phyloP scores from a whole-genome alignment of 2,797 vertebrate genomes.

The Mormyrops boulengeri region DNA sequence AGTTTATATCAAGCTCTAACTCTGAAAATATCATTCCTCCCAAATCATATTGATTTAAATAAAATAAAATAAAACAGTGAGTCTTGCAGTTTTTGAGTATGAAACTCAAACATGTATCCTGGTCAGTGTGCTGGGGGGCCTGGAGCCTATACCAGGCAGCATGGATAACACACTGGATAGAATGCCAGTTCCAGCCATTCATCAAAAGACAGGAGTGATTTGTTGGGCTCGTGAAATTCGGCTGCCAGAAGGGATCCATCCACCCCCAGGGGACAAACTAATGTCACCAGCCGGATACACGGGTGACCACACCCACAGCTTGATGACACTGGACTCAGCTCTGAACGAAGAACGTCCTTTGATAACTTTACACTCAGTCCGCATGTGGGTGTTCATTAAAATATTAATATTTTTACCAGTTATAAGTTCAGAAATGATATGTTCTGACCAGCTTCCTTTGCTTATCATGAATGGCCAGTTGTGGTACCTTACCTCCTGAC shows the following conservation, averaged over 20 bases:
- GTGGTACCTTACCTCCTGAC: background rate
- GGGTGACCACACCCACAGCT: background rate
- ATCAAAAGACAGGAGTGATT: background rate
- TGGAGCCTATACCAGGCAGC: background rate
- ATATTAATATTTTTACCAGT: background rate
- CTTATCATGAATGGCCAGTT: background rate
- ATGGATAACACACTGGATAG: background rate
- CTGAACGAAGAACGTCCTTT: background rate
- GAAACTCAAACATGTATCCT: background rate
- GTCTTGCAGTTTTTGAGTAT: background rate
- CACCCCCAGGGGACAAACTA: background rate
- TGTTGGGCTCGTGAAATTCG: background rate
- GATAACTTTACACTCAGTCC: background rate
- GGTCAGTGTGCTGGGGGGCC: background rate
- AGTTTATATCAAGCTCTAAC: background rate
- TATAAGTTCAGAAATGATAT: background rate
- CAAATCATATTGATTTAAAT: background rate
- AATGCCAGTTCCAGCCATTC: background rate
- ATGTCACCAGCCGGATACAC: background rate
- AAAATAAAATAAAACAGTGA: background rate
- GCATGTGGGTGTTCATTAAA: background rate
- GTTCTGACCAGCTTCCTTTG: background rate
- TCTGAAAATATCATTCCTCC: background rate
- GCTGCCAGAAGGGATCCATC: background rate
- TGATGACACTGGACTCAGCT: background rate